Evolutionary conservation across 2,797 vertebrate species (phyloP).

Genomic region (Silurus lanzhouensis): DNA sequence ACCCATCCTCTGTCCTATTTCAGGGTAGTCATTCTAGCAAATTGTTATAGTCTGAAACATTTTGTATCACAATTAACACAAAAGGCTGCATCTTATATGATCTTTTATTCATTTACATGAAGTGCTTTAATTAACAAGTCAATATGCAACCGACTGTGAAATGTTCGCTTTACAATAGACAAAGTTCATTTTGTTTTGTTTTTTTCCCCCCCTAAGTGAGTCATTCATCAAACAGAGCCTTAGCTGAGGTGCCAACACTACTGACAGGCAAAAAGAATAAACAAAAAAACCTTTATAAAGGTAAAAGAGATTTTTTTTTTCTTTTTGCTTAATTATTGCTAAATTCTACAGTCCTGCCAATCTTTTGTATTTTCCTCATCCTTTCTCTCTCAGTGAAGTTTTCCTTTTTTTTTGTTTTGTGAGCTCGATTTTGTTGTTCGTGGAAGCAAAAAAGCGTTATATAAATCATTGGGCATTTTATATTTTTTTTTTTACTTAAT

Average conservation of each 20-base stretch:
- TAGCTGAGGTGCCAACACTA: background rate
- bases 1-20: background rate
- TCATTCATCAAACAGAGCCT: background rate
- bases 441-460: background rate
- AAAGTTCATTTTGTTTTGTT: background rate
- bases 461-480: background rate
- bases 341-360: no score
- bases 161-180: background rate
- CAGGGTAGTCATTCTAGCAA: background rate
- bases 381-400: background rate
- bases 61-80: background rate
- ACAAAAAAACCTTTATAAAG: background rate
- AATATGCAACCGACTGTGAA: conserved; percentile 7
- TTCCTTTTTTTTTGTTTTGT: background rate
- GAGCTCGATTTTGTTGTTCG: background rate
- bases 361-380: background rate
- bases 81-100: background rate
- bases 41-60: background rate
- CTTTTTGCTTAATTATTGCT: no score
- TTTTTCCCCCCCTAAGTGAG: background rate
- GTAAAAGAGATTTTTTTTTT: background rate
- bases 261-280: background rate
- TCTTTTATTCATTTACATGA: background rate
- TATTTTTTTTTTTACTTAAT: background rate
- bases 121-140: conserved; percentile 16